Evolutionary conservation across 2,113 vertebrate species (phyloP), one percentile per base, ranked within the genome.

Genomic region (Scomber japonicus): DNA sequence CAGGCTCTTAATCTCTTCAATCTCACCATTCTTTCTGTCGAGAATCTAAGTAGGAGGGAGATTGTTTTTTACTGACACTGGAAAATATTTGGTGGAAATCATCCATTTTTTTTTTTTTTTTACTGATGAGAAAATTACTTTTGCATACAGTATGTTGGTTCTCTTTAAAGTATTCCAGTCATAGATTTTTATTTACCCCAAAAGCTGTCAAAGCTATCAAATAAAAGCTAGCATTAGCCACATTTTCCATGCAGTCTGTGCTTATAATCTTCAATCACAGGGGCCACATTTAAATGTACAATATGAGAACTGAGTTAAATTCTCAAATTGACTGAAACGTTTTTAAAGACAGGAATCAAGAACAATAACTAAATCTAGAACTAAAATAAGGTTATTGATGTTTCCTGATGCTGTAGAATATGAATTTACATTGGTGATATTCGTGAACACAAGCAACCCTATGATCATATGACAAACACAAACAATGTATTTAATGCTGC

Each of bases 1-100:
- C 63, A 94, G 15, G 24, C 84, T 92, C 92, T 99, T 99, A 88
- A 97, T 70, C 82, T 95, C 95, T 40, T 99, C 97, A 69, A 97
- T 96, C 93, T 99, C 98, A 0, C 94, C 91, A 62, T 99, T 99
- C 90, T 99, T 99, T 81, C 97, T 94, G 81, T 97, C 95, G 90
- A 99, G 94, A 94, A 99, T 99, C 98, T 99, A 85, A 3, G 88
- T 14, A 3, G 78, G 19, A 70, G 15, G 45, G 71, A 59, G 11
- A 49, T 9, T 40, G 11, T 15, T 53, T 74, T 63, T 11, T 53
- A 70, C 14, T 11, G 11, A n/a, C 15, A 30, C 16, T 35, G 12
- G 45, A 49, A 11, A 59, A 50, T 45, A 24, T 35, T 59, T 3
- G 11, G 10, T 7, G 35, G 9, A 2, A 40, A 40, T 40, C 8